Conservation (phyloP, 2,797 vertebrate species). For the Octomys mimax region DNA sequence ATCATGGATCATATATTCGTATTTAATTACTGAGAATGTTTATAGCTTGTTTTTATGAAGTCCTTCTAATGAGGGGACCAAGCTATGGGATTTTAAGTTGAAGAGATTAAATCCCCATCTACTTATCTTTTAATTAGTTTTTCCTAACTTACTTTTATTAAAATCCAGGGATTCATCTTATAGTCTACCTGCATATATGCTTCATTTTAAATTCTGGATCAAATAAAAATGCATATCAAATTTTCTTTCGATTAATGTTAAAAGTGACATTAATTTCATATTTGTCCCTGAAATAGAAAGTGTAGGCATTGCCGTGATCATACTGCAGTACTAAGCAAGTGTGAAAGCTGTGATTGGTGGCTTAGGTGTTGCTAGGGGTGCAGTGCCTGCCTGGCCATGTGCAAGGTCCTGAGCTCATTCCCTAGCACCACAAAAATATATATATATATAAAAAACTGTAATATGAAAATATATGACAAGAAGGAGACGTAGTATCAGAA, state of each 20-base stretch:
- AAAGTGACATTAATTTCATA: conserved; percentile 63
- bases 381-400: neutral
- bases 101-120: conserved; percentile 75
- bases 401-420: neutral
- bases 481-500: neutral
- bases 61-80: conserved; percentile 58
- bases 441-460: neutral
- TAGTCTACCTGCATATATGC: conserved; percentile 46
- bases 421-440: neutral
- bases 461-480: neutral
- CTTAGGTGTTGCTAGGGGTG: neutral
- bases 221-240: conserved; percentile 57
- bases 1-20: conserved; percentile 59
- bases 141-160: conserved; percentile 67
- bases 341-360: neutral
- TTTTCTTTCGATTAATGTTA: conserved; percentile 69
- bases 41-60: conserved; percentile 72
- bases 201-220: conserved; percentile 70
- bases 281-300: conserved; percentile 45
- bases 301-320: neutral
- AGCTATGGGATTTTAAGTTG: conserved; percentile 71
- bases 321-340: neutral
- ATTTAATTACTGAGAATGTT: conserved; percentile 73
- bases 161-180: conserved; percentile 61
- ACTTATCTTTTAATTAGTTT: conserved; percentile 73